Evolutionary conservation across 1,140 invertebrate species (phyloP).

Genomic region (Mactra quadrangularis): DNA sequence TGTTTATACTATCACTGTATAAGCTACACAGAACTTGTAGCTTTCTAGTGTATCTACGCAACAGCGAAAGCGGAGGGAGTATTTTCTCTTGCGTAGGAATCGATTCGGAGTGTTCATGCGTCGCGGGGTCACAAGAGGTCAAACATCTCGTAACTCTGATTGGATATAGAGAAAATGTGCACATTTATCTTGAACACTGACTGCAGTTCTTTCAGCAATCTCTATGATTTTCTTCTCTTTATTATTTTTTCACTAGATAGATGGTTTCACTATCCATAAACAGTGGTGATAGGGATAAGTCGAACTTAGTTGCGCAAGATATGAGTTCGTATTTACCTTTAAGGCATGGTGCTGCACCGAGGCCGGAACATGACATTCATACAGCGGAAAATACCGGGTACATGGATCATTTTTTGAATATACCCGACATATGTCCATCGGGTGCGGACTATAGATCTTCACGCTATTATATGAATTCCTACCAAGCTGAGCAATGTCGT

Average conservation of each 20-base stretch:
- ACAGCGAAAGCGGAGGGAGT: slow-evolving; percentile 65
- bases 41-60: slow-evolving; percentile 66
- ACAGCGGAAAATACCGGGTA: slow-evolving; percentile 74
- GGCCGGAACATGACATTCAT: slow-evolving; percentile 71
- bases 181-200: slow-evolving; percentile 72
- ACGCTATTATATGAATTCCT: slow-evolving; percentile 77
- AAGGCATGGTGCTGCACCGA: slow-evolving; percentile 66
- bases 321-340: slow-evolving; percentile 75
- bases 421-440: slow-evolving; percentile 81
- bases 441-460: slow-evolving; percentile 76
- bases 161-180: slow-evolving; percentile 76
- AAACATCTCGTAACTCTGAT: slow-evolving; percentile 73
- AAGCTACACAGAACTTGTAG: slow-evolving; percentile 60
- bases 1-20: slow-evolving; percentile 73
- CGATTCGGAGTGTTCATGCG: slow-evolving; percentile 66
- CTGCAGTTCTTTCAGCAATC: slow-evolving; percentile 70
- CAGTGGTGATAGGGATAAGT: slow-evolving; percentile 63
- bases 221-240: slow-evolving; percentile 73
- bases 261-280: slow-evolving; percentile 75
- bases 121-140: slow-evolving; percentile 72
- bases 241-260: slow-evolving; percentile 74
- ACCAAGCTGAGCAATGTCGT: slow-evolving; percentile 78
- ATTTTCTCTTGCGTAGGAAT: slow-evolving; percentile 74
- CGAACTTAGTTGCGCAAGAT: slow-evolving; percentile 60
- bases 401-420: slow-evolving; percentile 82